Percentiles rank a stretch among this genome's conserved stretches.
These are phyloP conservation scores for Brachyhypopomus gauderio DNA, from an alignment of 2,113 vertebrate species.

Conservation along the genomic window DNA sequence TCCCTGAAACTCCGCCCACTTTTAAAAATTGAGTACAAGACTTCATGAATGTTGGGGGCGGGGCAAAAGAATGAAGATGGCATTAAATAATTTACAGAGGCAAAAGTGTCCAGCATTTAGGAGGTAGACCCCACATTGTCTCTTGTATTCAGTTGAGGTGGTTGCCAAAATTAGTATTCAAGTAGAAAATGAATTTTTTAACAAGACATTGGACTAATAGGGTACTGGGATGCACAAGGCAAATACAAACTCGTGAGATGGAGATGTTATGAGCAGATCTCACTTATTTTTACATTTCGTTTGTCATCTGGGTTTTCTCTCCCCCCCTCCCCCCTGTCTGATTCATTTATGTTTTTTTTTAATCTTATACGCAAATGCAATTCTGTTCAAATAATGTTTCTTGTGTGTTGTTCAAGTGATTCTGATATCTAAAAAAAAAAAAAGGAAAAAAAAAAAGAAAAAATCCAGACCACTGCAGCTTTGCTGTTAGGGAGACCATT, in stretches of 20 bases:
- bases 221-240: not conserved
- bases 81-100: not conserved
- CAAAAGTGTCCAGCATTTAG: not conserved
- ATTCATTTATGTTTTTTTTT: constrained; percentile 47
- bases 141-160: not conserved
- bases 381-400: constrained; percentile 58
- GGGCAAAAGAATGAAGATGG: not conserved
- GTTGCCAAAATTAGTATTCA: not conserved
- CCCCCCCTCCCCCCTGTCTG: not conserved
- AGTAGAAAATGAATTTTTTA: not conserved
- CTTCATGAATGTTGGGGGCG: constrained; percentile 37
- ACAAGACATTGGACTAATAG: not conserved
- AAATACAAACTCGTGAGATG: constrained; percentile 39
- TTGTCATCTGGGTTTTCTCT: not conserved
- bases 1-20: constrained; percentile 22
- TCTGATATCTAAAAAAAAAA: constrained; percentile 70
- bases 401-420: constrained; percentile 72
- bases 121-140: not conserved
- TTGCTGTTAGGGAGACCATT: constrained; percentile 68
- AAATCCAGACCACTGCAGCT: constrained; percentile 64
- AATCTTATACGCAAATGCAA: constrained; percentile 45
- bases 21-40: constrained; percentile 23
- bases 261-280: constrained; percentile 25
- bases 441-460: constrained; percentile 40
- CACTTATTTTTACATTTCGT: not conserved